Evolutionary conservation across 1,140 invertebrate species (phyloP).

Genomic region (Papilio machaon): DNA sequence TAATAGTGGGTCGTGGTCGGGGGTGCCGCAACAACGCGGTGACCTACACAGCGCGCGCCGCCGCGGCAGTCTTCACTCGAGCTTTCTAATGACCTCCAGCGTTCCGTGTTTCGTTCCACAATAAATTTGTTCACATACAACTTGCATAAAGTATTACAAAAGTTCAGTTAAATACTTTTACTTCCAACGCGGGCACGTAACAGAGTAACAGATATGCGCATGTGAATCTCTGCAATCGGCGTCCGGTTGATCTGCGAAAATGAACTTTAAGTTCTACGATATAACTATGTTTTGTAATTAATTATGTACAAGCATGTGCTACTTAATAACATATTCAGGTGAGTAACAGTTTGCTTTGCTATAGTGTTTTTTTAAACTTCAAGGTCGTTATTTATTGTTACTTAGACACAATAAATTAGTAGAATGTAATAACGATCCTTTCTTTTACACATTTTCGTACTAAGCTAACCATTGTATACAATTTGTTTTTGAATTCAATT

Average conservation of each 20-base stretch:
- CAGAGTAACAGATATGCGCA: slow-evolving; percentile 63
- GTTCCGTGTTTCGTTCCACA: slow-evolving; percentile 70
- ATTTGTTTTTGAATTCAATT: background rate
- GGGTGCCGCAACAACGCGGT: slow-evolving; percentile 75
- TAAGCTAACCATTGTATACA: background rate
- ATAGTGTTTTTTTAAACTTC: background rate
- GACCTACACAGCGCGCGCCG: slow-evolving; percentile 78
- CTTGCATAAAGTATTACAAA: slow-evolving; percentile 60
- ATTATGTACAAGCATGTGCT: slow-evolving; percentile 44
- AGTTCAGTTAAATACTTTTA: slow-evolving; percentile 62
- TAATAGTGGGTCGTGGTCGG: slow-evolving; percentile 79
- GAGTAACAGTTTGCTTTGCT: slow-evolving; percentile 39
- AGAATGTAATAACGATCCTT: background rate
- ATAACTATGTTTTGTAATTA: slow-evolving; percentile 74
- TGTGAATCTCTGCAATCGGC: slow-evolving; percentile 39
- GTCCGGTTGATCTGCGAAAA: slow-evolving; percentile 62
- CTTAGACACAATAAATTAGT: background rate
- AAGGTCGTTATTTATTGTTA: slow-evolving; percentile 5
- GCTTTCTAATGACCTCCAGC: slow-evolving; percentile 80
- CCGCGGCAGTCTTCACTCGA: slow-evolving; percentile 78
- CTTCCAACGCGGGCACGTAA: slow-evolving; percentile 57
- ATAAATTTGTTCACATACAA: slow-evolving; percentile 57
- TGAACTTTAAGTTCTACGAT: slow-evolving; percentile 68
- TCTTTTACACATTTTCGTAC: background rate
- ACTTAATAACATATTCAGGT: slow-evolving; percentile 53